phyloP scores from a whole-genome alignment of 2,113 vertebrate species.

The Climacteris rufus region DNA sequence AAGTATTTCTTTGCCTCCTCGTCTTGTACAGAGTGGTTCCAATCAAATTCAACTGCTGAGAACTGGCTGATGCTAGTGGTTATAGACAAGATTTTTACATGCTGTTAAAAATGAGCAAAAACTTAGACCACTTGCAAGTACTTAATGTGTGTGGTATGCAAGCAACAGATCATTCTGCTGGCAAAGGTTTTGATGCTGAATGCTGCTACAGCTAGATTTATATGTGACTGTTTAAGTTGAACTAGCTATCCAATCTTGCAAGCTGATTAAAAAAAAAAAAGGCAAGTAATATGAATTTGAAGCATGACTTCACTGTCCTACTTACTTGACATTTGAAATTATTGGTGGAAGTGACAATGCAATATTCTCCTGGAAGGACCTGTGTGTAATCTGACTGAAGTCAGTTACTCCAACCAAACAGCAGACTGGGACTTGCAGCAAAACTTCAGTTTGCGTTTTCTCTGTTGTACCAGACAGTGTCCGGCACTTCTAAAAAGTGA shows the following conservation, averaged over 20 bases:
- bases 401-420: background rate
- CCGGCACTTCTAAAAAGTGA: background rate
- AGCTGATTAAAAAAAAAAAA: background rate
- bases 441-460: slow-evolving; percentile 17
- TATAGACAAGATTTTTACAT: background rate
- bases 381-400: background rate
- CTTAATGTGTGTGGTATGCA: background rate
- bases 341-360: background rate
- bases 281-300: background rate
- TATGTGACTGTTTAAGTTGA: background rate
- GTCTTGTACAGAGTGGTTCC: background rate
- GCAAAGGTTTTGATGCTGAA: background rate
- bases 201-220: slow-evolving; percentile 15
- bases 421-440: background rate
- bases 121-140: background rate
- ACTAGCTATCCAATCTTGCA: background rate
- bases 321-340: background rate
- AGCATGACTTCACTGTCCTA: background rate
- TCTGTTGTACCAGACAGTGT: background rate
- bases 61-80: background rate
- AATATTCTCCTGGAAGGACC: background rate
- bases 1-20: background rate
- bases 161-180: background rate
- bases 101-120: background rate
- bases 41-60: background rate